Percentiles rank a stretch among this genome's conserved stretches.
Evolutionary conservation across 2,113 vertebrate genomes (phyloP).

Genomic region (Heliornis fulica): DNA sequence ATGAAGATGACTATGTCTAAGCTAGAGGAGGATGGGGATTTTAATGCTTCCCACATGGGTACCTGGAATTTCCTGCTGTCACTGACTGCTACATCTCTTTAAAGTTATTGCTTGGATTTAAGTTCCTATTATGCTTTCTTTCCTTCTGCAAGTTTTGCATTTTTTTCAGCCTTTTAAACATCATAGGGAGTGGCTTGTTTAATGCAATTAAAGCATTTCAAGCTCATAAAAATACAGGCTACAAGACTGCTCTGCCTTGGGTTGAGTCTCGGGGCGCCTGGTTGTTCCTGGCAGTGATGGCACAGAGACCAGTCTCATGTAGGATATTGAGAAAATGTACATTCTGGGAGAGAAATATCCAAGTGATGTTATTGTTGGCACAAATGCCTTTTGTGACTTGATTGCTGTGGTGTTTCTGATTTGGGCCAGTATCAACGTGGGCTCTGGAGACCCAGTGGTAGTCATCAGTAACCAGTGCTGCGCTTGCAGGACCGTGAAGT

Average conservation of each 20-base stretch:
- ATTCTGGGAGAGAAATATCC: background rate
- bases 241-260: background rate
- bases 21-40: background rate
- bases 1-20: background rate
- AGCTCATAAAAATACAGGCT: background rate
- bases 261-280: background rate
- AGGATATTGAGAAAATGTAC: background rate
- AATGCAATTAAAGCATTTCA: background rate
- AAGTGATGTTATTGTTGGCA: background rate
- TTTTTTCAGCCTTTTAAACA: background rate
- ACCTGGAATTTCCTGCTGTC: background rate
- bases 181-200: background rate
- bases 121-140: background rate
- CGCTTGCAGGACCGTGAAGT: background rate
- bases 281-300: background rate
- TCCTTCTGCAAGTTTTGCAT: background rate
- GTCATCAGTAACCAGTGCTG: background rate
- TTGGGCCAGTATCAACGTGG: background rate
- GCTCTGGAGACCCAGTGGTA: background rate
- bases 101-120: background rate
- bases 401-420: background rate
- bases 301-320: background rate
- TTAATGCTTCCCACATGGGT: background rate
- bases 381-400: background rate
- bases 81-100: rapidly evolving